Base-by-base conservation (phyloP, 2,888 invertebrate species). In the Drosophila cracens region DNA sequence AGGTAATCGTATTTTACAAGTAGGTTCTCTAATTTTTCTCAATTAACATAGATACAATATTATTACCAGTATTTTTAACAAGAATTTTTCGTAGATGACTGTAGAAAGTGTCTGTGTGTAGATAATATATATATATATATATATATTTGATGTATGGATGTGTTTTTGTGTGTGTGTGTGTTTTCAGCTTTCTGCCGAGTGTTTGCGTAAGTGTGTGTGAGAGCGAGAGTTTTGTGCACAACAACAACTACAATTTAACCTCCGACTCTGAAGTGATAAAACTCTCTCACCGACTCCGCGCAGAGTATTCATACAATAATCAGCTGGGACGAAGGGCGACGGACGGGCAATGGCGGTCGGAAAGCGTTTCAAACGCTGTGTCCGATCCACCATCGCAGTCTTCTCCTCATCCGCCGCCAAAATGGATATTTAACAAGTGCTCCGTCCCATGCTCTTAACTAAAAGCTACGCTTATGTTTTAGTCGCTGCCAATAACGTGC, bases 141-240 rank as follows among this genome's bases (percentile, higher is more conserved):
- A 21, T 13, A 13, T 6, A 13, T 13, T 16, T 36, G 2, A 11
- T 11, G 1, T 76, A n/a, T 60, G 18, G 71, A 40, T 77, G 27
- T 57, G 13, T 66, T 33, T 64, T 48, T 60, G 16, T 64, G 48
- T 61, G 40, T 59, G 40, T 56, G 59, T 61, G 33, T 60, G 54
- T 66, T 54, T 62, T 6, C 56, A 48, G 57, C 36, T 76, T 51
- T 66, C 16, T 52, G 43, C 27, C 70, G 66, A 59, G 71, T 73
- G 38, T 68, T 74, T 72, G 80, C 70, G 77, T 79, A 63, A 46
- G 71, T 75, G 60, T 68, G 65, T 79, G 74, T 78, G 86, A 79
- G 88, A 73, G 90, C 77, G 84, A 82, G 89, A 87, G 85, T 83
- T 90, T 90, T 87, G 87, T 90, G 87, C 89, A 90, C 87, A 90